Percentiles rank a stretch among this genome's conserved stretches.
Conservation (phyloP, 2,113 vertebrate genomes). For the Quiscalus mexicanus region DNA sequence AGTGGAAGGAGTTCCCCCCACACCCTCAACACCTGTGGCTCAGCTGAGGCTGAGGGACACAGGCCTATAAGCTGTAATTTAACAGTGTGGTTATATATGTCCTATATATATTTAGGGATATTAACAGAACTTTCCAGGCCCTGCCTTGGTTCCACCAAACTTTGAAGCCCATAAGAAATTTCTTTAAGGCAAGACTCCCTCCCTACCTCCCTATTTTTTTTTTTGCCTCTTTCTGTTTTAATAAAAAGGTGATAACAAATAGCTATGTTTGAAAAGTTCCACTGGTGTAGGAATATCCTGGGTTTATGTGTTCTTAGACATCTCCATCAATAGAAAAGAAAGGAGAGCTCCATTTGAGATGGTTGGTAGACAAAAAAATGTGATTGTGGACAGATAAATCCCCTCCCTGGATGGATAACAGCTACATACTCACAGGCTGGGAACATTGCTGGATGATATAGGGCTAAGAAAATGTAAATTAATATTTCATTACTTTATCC, state of each 20-base stretch:
- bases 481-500: not conserved
- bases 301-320: not conserved
- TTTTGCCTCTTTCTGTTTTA: not conserved
- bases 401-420: not conserved
- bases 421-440: not conserved
- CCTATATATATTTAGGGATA: not conserved
- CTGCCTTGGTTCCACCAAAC: not conserved
- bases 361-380: not conserved
- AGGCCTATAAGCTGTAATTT: not conserved
- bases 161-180: not conserved
- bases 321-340: not conserved
- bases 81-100: not conserved
- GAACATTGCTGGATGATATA: not conserved
- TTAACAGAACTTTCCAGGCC: not conserved
- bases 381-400: rapidly evolving
- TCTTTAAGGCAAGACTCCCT: not conserved
- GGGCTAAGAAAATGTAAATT: not conserved
- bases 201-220: not conserved
- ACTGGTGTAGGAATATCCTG: not conserved
- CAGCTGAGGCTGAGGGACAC: not conserved
- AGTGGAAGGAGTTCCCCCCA: not conserved
- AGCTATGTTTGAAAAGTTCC: not conserved
- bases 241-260: not conserved
- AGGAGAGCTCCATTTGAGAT: not conserved
- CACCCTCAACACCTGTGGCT: not conserved